Base-by-base conservation (phyloP, 53 echinoderm and acorn worm genomes). In the Actinopyga echinites region DNA sequence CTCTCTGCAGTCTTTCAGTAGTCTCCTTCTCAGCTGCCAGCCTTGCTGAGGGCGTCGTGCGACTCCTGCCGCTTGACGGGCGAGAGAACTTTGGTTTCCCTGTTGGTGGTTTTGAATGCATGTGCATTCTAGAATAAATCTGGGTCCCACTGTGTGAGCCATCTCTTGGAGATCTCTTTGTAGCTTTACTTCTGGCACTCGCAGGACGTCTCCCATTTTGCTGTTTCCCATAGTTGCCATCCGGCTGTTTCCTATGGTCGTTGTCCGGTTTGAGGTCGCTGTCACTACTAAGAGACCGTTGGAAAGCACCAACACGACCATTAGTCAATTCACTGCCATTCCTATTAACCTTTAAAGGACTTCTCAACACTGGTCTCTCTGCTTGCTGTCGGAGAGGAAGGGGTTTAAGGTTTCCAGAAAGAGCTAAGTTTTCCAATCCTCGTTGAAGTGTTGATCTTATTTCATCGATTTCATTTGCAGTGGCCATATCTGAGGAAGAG, bases 321-420 rank as follows among this genome's bases (percentile, higher is more conserved):
- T 40, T 43, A 23, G 26, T 26, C 5, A 56, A 49, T 23, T 77
- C 77, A 55, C 13, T 55, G 5, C 42, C 26, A 77, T 56, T 77
- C 21, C 49, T 30, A 4, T 77, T 77, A 21, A 55, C 77, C 17
- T 49, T 49, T 49, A 49, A 15, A 28, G 60, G 81, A 52, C 69
- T 88, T 21, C 88, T 88, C 26, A 95, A 69, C 19, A 93, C 49
- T 10, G 95, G 95, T 25, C 89, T 64, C 28, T 89, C 84, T 12
- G 81, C 91, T 74, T 99, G 99, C 56, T 92, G 91, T 57, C 99
- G 85, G 2, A 99, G 75, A 23, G 99, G 99, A n/a, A 99, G 80
- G 1, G 92, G 99, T 79, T 99, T 99, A 36, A 92, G 69, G 81
- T 93, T 90, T 35, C 85, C 87, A 19, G 94, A 85, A 30, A 99